Conservation (phyloP, 2,888 invertebrate genomes). For the Metopia argyrocephala region DNA sequence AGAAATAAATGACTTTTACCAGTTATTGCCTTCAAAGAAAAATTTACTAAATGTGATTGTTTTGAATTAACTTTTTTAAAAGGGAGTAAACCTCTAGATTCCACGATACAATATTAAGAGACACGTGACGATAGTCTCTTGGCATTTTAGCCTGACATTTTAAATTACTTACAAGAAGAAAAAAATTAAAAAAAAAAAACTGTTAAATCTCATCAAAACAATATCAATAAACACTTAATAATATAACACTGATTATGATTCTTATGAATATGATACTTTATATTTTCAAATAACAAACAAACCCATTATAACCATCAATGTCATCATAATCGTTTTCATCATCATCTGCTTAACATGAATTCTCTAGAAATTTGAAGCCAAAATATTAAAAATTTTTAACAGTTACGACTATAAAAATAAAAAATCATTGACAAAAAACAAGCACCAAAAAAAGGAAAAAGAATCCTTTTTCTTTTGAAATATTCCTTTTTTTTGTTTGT, state of each 20-base stretch:
- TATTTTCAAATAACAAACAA: background rate
- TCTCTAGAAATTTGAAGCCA: slow-evolving; percentile 53
- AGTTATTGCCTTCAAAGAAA: too few relatives aligned
- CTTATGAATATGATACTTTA: slow-evolving; percentile 15
- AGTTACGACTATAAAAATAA: slow-evolving; percentile 35
- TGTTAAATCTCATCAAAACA: slow-evolving; percentile 42
- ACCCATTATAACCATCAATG: slow-evolving; percentile 19
- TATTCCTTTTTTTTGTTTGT: background rate
- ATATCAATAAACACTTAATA: slow-evolving; percentile 48
- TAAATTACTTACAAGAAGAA: too few relatives aligned
- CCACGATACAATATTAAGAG: too few relatives aligned
- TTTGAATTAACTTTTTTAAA: too few relatives aligned
- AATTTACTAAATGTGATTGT: too few relatives aligned
- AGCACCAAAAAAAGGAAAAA: slow-evolving; percentile 25
- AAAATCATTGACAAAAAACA: slow-evolving; percentile 4
- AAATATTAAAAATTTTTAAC: slow-evolving; percentile 41
- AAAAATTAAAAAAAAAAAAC: too few relatives aligned
- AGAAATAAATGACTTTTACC: too few relatives aligned
- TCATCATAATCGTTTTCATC: slow-evolving; percentile 9
- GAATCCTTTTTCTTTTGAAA: slow-evolving; percentile 40
- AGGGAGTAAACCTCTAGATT: too few relatives aligned
- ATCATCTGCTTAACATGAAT: slow-evolving; percentile 35
- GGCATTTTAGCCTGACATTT: too few relatives aligned
- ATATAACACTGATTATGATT: slow-evolving; percentile 26
- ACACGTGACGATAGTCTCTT: too few relatives aligned